These are phyloP conservation scores for Catocala nupta DNA, from an alignment of 2,888 invertebrate genomes.

Conservation along the genomic window DNA sequence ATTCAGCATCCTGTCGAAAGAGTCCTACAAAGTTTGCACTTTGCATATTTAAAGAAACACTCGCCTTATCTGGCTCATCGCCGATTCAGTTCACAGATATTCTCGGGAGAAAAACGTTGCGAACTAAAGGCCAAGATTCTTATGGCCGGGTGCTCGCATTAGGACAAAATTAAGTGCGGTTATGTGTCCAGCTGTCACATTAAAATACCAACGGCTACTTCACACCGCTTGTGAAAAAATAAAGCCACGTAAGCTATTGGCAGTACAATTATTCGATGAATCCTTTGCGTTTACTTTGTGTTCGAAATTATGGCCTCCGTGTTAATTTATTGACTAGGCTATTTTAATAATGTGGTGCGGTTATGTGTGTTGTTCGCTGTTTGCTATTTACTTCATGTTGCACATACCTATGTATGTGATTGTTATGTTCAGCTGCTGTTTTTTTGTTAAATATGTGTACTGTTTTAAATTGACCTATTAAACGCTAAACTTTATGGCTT, in stretches of 20 bases:
- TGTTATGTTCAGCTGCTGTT: not conserved
- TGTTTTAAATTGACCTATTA: no score
- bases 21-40: slow-evolving; percentile 82
- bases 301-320: slow-evolving; percentile 55
- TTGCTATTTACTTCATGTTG: slow-evolving; percentile 26
- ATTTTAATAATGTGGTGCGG: slow-evolving; percentile 28
- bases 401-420: not conserved
- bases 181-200: slow-evolving; percentile 84
- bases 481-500: no score
- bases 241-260: slow-evolving; percentile 71
- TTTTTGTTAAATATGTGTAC: no score
- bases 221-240: slow-evolving; percentile 73
- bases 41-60: slow-evolving; percentile 85
- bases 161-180: slow-evolving; percentile 86
- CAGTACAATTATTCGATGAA: slow-evolving; percentile 79
- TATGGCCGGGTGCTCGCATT: slow-evolving; percentile 76
- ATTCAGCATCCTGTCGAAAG: slow-evolving; percentile 83
- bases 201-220: slow-evolving; percentile 83
- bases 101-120: slow-evolving; percentile 75
- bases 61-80: slow-evolving; percentile 84
- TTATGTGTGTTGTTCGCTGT: slow-evolving; percentile 18
- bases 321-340: slow-evolving; percentile 62
- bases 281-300: slow-evolving; percentile 64
- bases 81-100: slow-evolving; percentile 81
- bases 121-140: slow-evolving; percentile 71